A percentile compares a stretch with the other conserved stretches of the same genome.
These are phyloP conservation scores for Pelodytes ibericus DNA, from an alignment of 2,797 vertebrate species.

Conservation along the genomic window DNA sequence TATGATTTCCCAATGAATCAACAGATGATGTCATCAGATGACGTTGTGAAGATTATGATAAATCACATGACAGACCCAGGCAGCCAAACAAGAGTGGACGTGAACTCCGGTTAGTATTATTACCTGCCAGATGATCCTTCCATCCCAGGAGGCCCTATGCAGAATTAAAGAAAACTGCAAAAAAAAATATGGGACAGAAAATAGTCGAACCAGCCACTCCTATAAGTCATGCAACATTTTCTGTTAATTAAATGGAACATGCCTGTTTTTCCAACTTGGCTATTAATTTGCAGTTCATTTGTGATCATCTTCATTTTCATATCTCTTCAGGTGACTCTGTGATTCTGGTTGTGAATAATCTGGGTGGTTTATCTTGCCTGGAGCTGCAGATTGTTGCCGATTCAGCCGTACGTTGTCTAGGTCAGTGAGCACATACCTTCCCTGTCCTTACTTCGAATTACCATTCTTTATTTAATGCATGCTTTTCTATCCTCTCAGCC, in stretches of 20 bases:
- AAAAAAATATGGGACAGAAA: too few relatives aligned
- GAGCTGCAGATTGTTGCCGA: conserved; percentile 86
- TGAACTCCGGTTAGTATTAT: conserved; percentile 71
- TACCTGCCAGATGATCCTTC: too few relatives aligned
- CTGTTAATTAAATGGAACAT: too few relatives aligned
- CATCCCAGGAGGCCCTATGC: too few relatives aligned
- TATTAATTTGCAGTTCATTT: too few relatives aligned
- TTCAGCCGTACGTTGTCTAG: conserved; percentile 75
- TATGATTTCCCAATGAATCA: neutral
- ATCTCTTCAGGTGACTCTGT: conserved; percentile 76
- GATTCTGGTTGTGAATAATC: conserved; percentile 90
- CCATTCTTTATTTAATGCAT: too few relatives aligned
- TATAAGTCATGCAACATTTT: too few relatives aligned
- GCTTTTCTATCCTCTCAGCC: neutral
- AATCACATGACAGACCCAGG: conserved; percentile 84
- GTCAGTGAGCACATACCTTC: conserved; percentile 72
- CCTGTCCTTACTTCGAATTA: too few relatives aligned
- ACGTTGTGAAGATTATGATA: conserved; percentile 84
- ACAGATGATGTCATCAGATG: conserved; percentile 78
- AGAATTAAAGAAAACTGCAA: too few relatives aligned
- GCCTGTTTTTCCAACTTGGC: too few relatives aligned
- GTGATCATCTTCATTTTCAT: too few relatives aligned
- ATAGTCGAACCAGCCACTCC: too few relatives aligned
- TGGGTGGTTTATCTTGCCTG: conserved; percentile 89
- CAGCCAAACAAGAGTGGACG: conserved; percentile 78